Evolutionary conservation across 2,113 vertebrate species (phyloP).

Genomic region (Pachycephala philippinensis): DNA sequence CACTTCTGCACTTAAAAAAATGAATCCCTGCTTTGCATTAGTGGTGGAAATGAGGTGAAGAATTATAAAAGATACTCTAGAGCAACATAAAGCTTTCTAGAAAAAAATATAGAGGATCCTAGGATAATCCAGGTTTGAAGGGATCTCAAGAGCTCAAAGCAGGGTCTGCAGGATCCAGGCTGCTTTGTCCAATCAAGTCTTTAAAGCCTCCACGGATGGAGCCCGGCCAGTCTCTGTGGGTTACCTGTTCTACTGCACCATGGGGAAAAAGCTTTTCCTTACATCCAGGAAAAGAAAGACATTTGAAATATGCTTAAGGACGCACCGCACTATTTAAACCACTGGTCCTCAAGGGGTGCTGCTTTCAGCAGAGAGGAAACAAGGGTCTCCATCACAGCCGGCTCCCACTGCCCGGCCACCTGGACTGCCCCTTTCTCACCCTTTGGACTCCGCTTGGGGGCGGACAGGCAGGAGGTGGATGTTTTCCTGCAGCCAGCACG

Average conservation of each 20-base stretch:
- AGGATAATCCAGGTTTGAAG: not conserved
- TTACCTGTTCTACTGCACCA: not conserved
- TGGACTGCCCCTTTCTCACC: rapidly evolving
- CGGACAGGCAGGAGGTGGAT: not conserved
- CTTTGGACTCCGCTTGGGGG: rapidly evolving
- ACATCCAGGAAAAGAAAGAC: too few relatives aligned
- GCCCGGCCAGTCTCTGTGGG: rapidly evolving
- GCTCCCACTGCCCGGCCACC: not conserved
- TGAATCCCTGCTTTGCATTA: not conserved
- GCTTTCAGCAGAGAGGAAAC: not conserved
- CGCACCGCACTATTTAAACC: not conserved
- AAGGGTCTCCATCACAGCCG: too few relatives aligned
- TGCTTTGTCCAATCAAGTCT: not conserved
- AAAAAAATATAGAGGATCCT: not conserved
- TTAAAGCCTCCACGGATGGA: not conserved
- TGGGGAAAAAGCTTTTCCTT: not conserved
- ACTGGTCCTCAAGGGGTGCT: too few relatives aligned
- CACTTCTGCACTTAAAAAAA: not conserved
- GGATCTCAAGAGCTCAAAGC: not conserved
- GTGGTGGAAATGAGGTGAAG: not conserved
- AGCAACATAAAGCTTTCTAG: not conserved
- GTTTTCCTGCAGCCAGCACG: not conserved
- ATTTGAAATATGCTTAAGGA: too few relatives aligned
- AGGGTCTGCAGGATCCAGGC: not conserved
- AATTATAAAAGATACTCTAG: not conserved